Base-by-base conservation (phyloP, 2,888 invertebrate genomes). In the Nomada ferruginata region DNA sequence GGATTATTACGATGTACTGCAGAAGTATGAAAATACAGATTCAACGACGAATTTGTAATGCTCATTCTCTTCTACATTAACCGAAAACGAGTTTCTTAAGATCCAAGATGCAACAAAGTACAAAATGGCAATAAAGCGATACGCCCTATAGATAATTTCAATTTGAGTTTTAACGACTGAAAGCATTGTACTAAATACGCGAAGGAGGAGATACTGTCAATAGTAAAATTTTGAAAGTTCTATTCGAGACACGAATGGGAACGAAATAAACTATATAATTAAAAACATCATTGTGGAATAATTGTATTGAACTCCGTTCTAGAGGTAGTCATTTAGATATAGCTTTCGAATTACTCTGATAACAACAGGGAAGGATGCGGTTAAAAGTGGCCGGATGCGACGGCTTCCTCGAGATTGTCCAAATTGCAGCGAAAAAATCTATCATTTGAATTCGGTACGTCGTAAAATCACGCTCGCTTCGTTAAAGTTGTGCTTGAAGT, bases 11-110 rank as follows among this genome's bases (percentile, higher is more conserved):
- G 64, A 70, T 87, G 85, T 87, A 86, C 80, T 52, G 20, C 61
- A 76, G 71, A 36, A 76, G 60, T 29, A 76, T 79, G 78, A 82
- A 90, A 90, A 90, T 90, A 90, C 83, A 91, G 75, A 90, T 87
- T 91, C 83, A 82, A 83, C 75, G 73, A 87, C 64, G 85, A 88
- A 83, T 82, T 76, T 57, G 29, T 71, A 80, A 65, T 52, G 63
- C 23, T 61, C n/a, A 60, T 57, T 78, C 71, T 23, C 52, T 71
- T 69, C 64, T 63, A 10, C 23, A 47, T 53, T n/a, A 36, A 72
- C 26, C 36, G 18, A 47, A 13, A 50, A 11, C 52, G 44, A 72
- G 44, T 20, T 64, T 57, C 23, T 5, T 2, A 44, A 53, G 7
- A 2, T 57, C 11, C 36, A 61, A 11, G 11, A 61, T 55, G 18